phyloP scores from a whole-genome alignment of 2,113 vertebrate species.

The Porphyrio hochstetteri region DNA sequence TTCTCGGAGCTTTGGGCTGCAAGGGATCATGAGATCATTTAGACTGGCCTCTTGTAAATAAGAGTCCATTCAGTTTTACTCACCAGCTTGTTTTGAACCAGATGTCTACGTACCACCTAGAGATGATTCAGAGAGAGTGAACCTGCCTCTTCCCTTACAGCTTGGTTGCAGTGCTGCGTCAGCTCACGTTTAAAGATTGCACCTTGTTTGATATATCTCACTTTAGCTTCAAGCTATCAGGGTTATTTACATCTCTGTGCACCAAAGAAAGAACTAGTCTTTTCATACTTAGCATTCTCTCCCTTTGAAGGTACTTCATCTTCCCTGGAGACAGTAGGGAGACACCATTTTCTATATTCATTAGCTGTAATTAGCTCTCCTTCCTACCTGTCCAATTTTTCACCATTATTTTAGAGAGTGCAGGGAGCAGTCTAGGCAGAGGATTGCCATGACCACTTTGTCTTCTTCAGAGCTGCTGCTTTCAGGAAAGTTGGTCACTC shows the following conservation, averaged over 20 bases:
- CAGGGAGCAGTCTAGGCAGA: background rate
- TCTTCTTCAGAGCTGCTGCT: too few relatives aligned
- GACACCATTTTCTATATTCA: background rate
- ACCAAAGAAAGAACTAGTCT: background rate
- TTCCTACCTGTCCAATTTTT: background rate
- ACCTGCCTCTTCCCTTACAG: background rate
- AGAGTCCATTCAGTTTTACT: background rate
- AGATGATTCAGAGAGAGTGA: background rate
- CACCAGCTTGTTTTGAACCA: background rate
- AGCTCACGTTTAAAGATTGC: background rate
- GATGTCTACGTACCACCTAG: background rate
- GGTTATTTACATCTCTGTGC: background rate
- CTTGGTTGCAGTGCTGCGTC: background rate
- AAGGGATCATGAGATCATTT: background rate
- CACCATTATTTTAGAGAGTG: background rate
- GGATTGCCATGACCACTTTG: accelerated
- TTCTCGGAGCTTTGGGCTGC: background rate
- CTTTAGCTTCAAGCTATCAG: background rate
- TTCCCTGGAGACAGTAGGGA: background rate
- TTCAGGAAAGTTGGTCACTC: background rate
- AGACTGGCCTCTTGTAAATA: background rate
- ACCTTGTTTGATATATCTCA: background rate
- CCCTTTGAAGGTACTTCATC: background rate
- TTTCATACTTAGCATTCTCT: background rate
- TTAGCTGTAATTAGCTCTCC: background rate